Percentiles rank a stretch among this genome's conserved stretches.
phyloP scores from a whole-genome alignment of 2,113 vertebrate species.

The Aix galericulata region DNA sequence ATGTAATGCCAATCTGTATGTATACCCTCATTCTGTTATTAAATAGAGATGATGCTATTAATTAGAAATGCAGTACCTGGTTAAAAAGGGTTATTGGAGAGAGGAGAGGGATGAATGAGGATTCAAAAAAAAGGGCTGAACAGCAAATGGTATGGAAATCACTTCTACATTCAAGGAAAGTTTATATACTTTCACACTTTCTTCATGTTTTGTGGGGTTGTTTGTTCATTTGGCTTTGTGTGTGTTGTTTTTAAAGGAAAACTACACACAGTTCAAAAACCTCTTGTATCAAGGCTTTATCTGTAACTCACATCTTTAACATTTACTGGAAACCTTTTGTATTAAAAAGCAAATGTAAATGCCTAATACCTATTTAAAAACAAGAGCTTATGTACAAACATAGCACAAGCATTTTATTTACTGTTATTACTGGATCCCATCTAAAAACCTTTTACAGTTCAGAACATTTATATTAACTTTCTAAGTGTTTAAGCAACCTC shows the following conservation, averaged over 20 bases:
- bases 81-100: neutral
- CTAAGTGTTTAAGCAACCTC: neutral
- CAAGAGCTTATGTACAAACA: neutral
- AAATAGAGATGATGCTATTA: neutral
- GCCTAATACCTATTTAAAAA: neutral
- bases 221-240: no score
- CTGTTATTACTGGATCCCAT: neutral
- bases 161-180: neutral
- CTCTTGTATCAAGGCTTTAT: neutral
- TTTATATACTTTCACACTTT: slow-evolving; percentile 12
- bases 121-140: neutral
- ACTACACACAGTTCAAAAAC: neutral
- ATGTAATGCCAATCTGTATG: neutral
- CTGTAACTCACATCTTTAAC: neutral
- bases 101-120: no score
- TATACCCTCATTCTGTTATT: neutral
- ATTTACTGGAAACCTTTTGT: neutral
- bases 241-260: neutral
- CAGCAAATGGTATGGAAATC: neutral
- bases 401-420: neutral
- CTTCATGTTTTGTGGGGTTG: neutral
- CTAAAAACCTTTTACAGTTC: neutral
- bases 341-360: slow-evolving; percentile 6
- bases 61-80: neutral
- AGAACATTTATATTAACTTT: neutral